These are phyloP conservation scores for Ophion slaviceki DNA, from an alignment of 2,888 invertebrate species.

Conservation along the genomic window DNA sequence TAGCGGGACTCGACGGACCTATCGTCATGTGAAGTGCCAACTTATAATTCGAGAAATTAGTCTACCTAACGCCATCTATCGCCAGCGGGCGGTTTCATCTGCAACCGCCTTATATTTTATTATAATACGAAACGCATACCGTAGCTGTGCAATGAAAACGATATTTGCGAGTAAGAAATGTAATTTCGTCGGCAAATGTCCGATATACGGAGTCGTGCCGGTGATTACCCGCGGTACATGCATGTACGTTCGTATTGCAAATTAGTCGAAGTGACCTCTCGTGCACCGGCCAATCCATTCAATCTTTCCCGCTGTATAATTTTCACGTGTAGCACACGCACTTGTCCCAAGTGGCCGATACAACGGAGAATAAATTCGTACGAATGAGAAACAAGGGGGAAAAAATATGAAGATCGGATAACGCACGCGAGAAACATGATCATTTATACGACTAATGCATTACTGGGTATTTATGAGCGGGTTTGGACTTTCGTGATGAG, in stretches of 20 bases:
- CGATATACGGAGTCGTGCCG: no score
- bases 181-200: no score
- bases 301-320: slow-evolving; percentile 49
- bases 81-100: neutral
- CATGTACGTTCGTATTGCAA: slow-evolving; percentile 7
- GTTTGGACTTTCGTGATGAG: slow-evolving; percentile 9
- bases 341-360: slow-evolving; percentile 26
- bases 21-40: no score
- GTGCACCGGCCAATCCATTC: slow-evolving; percentile 30
- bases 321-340: slow-evolving; percentile 31
- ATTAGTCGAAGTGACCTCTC: slow-evolving; percentile 42
- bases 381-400: slow-evolving; percentile 43
- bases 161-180: no score
- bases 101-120: neutral
- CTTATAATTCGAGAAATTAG: no score
- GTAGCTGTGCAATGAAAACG: no score
- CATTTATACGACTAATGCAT: slow-evolving; percentile 37
- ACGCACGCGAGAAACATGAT: slow-evolving; percentile 44
- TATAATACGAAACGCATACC: no score
- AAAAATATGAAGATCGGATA: slow-evolving; percentile 9
- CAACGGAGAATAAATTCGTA: slow-evolving; percentile 29
- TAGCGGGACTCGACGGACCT: no score
- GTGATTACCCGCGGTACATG: no score
- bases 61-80: no score
- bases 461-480: slow-evolving; percentile 51